A percentile compares a stretch with the other conserved stretches of the same genome.
These are phyloP conservation scores for Microchirus variegatus DNA, from an alignment of 2,797 vertebrate species.

Conservation along the genomic window DNA sequence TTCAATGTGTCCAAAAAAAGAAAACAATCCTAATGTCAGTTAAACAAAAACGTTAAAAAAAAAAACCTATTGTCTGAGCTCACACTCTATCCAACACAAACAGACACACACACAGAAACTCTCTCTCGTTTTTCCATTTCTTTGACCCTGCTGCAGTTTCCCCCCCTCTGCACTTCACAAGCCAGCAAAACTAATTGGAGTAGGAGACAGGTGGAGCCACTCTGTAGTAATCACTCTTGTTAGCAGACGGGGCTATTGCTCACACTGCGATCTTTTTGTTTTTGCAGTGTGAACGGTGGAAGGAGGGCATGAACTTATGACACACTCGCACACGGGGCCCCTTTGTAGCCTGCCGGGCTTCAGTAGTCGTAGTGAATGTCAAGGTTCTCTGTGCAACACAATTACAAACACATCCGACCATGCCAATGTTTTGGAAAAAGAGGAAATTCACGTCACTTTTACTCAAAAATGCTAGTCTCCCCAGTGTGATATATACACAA, in stretches of 20 bases:
- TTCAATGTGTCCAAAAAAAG: neutral
- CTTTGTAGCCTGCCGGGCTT: constrained; percentile 38
- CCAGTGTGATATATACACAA: neutral
- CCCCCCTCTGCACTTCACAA: constrained; percentile 69
- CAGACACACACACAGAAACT: constrained; percentile 6
- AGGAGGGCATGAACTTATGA: constrained; percentile 85
- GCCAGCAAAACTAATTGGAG: constrained; percentile 85
- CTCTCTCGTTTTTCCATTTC: constrained; percentile 5
- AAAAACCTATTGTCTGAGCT: constrained; percentile 9
- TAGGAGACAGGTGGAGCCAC: constrained; percentile 86
- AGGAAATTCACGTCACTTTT: no score
- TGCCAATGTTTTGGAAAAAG: neutral
- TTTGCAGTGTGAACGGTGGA: constrained; percentile 85
- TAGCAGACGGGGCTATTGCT: constrained; percentile 79
- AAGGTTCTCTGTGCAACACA: constrained; percentile 23
- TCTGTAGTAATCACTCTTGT: constrained; percentile 88
- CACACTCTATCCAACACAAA: constrained; percentile 6
- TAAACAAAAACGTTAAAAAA: neutral
- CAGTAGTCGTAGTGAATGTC: constrained; percentile 55
- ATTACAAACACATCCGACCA: constrained; percentile 12
- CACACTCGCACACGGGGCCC: constrained; percentile 72
- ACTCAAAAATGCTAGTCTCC: neutral
- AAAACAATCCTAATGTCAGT: constrained; percentile 3
- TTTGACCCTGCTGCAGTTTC: constrained; percentile 59
- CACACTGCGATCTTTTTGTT: constrained; percentile 85